A percentile compares a stretch with the other conserved stretches of the same genome.
Evolutionary conservation across 2,113 vertebrate genomes (phyloP).

Genomic region (Cranoglanis bouderius): DNA sequence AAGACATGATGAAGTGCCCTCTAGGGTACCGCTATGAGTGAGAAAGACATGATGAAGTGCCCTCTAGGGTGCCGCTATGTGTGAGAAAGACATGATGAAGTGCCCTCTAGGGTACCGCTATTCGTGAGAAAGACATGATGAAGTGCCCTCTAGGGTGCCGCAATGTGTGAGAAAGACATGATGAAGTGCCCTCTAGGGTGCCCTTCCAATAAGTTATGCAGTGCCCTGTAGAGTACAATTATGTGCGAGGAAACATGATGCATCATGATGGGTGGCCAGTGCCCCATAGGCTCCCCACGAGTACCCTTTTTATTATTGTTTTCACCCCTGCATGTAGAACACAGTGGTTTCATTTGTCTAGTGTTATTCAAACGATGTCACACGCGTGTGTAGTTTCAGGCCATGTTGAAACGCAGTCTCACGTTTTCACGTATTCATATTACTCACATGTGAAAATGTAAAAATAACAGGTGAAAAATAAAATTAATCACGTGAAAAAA

Average conservation of each 20-base stretch:
- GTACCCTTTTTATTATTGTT: not conserved
- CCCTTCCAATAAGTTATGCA: no score
- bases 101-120: no score
- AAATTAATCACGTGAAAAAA: not conserved
- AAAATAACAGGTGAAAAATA: not conserved
- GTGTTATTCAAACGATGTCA: not conserved
- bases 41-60: not conserved
- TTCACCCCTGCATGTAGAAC: no score
- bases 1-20: not conserved
- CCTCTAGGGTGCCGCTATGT: no score
- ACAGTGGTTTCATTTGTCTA: not conserved
- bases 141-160: not conserved
- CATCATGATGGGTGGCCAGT: not conserved
- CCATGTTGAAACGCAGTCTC: no score
- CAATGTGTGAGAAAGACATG: not conserved
- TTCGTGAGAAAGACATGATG: not conserved
- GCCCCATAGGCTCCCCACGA: not conserved
- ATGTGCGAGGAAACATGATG: no score
- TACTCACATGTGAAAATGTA: no score
- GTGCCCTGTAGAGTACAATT: no score
- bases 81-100: no score
- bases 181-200: no score
- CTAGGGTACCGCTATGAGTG: not conserved
- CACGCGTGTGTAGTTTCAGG: not conserved
- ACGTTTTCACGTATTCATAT: no score